These are phyloP conservation scores for Morelia viridis DNA, from an alignment of 2,797 vertebrate species.

Conservation along the genomic window DNA sequence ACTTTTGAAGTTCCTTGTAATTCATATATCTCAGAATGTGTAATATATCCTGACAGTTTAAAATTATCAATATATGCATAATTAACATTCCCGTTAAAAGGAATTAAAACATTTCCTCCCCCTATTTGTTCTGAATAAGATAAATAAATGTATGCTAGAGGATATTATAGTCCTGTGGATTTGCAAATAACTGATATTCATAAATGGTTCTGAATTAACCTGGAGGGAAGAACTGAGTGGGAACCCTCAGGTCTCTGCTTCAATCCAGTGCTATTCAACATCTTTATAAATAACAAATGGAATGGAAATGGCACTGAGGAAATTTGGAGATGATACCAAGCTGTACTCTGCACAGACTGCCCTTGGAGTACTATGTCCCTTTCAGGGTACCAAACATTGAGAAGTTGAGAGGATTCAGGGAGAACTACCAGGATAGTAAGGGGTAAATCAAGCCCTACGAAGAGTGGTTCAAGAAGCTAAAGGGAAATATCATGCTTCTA, in stretches of 20 bases:
- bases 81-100: background rate
- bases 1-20: background rate
- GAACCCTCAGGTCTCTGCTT: background rate
- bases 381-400: background rate
- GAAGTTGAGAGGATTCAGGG: background rate
- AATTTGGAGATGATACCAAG: background rate
- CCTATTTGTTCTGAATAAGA: background rate
- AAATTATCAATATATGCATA: background rate
- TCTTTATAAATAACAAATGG: background rate
- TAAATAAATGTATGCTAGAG: background rate
- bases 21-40: background rate
- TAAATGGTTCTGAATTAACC: background rate
- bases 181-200: background rate
- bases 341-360: background rate
- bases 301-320: background rate
- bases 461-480: background rate
- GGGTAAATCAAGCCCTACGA: background rate
- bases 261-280: background rate
- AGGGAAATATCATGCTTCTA: background rate
- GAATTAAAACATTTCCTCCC: background rate
- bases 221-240: background rate
- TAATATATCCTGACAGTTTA: background rate
- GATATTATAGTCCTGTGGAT: background rate
- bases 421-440: background rate
- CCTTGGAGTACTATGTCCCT: background rate